Percentiles rank a stretch among this genome's conserved stretches.
These are phyloP conservation scores for Tanypteryx hageni DNA, from an alignment of 2,888 invertebrate species.

Conservation along the genomic window DNA sequence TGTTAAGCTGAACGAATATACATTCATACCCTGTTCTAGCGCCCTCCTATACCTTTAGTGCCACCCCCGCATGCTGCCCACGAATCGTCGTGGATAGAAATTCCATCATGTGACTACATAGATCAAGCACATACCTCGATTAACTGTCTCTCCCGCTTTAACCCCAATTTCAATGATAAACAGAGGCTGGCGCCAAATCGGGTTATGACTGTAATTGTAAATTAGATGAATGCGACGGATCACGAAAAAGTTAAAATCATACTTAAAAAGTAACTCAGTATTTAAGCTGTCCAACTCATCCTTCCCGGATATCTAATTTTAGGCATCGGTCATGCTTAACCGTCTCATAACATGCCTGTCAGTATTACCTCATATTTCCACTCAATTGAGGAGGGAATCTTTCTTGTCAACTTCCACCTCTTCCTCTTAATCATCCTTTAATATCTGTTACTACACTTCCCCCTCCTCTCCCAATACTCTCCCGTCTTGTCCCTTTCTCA, in stretches of 20 bases:
- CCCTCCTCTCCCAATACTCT: background rate
- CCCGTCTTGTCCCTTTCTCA: background rate
- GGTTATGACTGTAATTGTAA: too few species aligned
- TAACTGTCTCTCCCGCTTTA: too few species aligned
- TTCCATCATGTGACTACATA: too few species aligned
- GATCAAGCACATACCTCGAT: too few species aligned
- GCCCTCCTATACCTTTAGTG: too few species aligned
- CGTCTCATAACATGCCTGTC: background rate
- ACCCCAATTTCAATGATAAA: too few species aligned
- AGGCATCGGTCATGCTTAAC: background rate
- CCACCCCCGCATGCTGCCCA: too few species aligned
- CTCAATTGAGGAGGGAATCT: constrained; percentile 30
- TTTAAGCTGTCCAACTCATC: background rate
- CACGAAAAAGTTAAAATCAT: background rate
- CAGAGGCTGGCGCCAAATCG: too few species aligned
- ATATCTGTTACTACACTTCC: background rate
- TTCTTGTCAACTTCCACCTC: constrained; percentile 10
- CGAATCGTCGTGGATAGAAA: too few species aligned
- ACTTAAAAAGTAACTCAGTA: background rate
- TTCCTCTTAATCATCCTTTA: constrained; percentile 7
- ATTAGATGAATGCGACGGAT: background rate
- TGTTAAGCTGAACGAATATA: too few species aligned
- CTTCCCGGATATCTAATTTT: background rate
- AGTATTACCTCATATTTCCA: constrained; percentile 1
- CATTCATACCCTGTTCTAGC: too few species aligned